Evolutionary conservation across 2,888 invertebrate species (phyloP).

Genomic region (Conus canariensis): DNA sequence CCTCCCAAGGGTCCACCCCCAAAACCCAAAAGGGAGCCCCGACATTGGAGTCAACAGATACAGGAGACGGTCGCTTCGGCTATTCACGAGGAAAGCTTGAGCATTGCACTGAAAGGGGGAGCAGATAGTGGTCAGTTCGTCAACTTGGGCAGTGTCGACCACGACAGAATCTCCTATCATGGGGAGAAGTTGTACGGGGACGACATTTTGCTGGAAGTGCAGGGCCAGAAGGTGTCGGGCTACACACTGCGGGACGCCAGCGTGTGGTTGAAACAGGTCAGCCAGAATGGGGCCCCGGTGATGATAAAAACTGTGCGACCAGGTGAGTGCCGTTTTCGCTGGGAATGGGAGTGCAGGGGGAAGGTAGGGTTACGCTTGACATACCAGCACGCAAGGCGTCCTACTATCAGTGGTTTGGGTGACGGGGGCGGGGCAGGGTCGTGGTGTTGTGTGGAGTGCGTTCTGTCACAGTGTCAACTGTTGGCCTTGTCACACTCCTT

Average conservation of each 20-base stretch:
- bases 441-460: conserved; percentile 16
- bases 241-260: conserved; percentile 82
- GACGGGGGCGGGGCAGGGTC: conserved; percentile 10
- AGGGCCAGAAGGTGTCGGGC: conserved; percentile 82
- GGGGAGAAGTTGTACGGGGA: conserved; percentile 74
- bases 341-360: background rate
- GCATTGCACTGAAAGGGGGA: conserved; percentile 80
- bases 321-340: conserved; percentile 75
- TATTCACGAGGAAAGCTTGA: conserved; percentile 77
- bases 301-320: conserved; percentile 81
- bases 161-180: conserved; percentile 74
- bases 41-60: conserved; percentile 79
- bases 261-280: conserved; percentile 81
- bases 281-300: conserved; percentile 81
- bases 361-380: conserved; percentile 34
- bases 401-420: conserved; percentile 19
- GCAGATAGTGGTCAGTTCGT: conserved; percentile 80
- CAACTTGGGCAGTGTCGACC: conserved; percentile 71
- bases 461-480: conserved; percentile 12
- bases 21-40: conserved; percentile 55
- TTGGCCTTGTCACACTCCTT: background rate
- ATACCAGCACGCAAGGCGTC: conserved; percentile 26
- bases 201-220: conserved; percentile 81
- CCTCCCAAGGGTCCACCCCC: conserved; percentile 53
- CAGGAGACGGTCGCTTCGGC: conserved; percentile 79